Evolutionary conservation across 2,113 vertebrate genomes (phyloP), one percentile per base, ranked within the genome.

Genomic region (Ptyas mucosa): DNA sequence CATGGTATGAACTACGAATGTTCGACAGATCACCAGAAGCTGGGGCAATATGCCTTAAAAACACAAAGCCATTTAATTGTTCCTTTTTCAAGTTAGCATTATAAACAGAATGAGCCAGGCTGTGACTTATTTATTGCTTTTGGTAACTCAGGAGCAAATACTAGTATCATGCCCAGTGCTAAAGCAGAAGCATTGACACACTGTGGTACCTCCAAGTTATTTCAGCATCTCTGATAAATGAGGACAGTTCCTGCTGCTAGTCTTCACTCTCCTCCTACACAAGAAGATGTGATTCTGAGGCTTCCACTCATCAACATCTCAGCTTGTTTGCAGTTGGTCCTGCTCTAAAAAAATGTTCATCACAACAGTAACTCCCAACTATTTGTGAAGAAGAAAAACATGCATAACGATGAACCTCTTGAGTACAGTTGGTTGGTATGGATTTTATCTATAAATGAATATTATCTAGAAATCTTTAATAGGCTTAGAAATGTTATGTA

Each of bases 11-110:
- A 6, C 12, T 75, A 12, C 34, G 93, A 26, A 88, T n/a, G 21
- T 89, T 85, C 2, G 0, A 4, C 11, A 2, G 1, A 29, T 89
- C 49, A 2, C 53, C 7, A 26, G 46, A 85, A 58, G 20, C 57
- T 43, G 12, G 34, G 11, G 15, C 21, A 58, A 46, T 57, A 26
- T 54, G 20, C 29, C 43, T 57, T 12, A 91, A 61, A 55, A 49
- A 12, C 24, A 43, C 6, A 81, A 93, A n/a, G 23, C 11, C 3
- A 2, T 0, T 0, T 49, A 81, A 5, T 88, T 4, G 0, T n/a
- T 9, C 2, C 2, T 29, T 43, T 52, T 87, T 51, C 23, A 51
- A 51, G 46, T 39, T 87, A 26, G 46, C 43, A 87, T 87, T 87
- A 15, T 12, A 87, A 51, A 87, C 85, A 51, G 18, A 21, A 21